These are phyloP conservation scores for Psittacula echo DNA, from an alignment of 2,797 vertebrate species.

Conservation along the genomic window DNA sequence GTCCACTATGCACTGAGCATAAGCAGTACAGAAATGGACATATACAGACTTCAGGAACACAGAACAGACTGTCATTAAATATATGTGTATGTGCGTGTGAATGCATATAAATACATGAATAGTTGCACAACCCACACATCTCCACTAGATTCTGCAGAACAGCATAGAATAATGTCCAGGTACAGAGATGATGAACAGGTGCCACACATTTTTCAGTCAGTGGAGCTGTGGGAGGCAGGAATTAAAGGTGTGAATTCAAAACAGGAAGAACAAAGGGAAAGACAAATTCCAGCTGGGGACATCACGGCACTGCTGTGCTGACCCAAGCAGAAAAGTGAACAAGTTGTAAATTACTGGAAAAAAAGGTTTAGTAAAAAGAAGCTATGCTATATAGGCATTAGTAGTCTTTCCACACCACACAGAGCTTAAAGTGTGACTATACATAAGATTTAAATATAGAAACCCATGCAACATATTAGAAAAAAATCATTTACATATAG, in stretches of 20 bases:
- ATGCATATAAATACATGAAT: background rate
- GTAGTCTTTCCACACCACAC: background rate
- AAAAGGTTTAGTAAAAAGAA: background rate
- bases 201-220: background rate
- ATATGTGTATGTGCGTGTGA: background rate
- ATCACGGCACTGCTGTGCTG: background rate
- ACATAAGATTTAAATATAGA: background rate
- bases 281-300: background rate
- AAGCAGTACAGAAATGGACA: background rate
- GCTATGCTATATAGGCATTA: background rate
- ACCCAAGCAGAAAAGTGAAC: background rate
- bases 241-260: background rate
- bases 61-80: background rate
- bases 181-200: background rate
- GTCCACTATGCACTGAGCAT: background rate
- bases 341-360: background rate
- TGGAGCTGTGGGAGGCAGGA: background rate
- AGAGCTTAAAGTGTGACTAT: background rate
- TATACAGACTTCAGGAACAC: background rate
- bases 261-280: background rate
- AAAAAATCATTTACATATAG: background rate
- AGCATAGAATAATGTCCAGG: background rate
- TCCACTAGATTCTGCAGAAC: background rate
- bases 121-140: background rate
- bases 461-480: background rate